A percentile compares a stretch with the other conserved stretches of the same genome.
phyloP scores from a whole-genome alignment of 2,888 invertebrate genomes.

The Carterocephalus palaemon region DNA sequence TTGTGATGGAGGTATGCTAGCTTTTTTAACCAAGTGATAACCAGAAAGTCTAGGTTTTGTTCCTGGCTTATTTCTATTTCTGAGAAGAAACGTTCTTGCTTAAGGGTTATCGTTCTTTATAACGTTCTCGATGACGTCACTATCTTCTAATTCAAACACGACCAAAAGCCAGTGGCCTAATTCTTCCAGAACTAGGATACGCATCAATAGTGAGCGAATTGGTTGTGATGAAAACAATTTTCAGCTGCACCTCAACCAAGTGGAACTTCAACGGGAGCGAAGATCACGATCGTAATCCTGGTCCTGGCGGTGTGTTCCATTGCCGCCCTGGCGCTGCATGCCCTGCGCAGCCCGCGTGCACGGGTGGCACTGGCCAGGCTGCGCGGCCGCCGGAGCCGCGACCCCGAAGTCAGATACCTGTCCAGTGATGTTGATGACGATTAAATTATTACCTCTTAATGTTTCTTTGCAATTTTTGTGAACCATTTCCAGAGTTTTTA shows the following conservation, averaged over 20 bases:
- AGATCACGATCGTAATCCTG: constrained; percentile 39
- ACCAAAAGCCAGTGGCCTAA: no score
- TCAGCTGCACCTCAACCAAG: constrained; percentile 35
- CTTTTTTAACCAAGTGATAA: no score
- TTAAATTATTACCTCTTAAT: constrained; percentile 35
- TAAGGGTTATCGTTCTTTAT: no score
- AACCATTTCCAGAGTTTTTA: no score
- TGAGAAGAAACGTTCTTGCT: no score
- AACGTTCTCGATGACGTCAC: no score
- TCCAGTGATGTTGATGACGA: constrained; percentile 52
- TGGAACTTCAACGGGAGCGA: constrained; percentile 30
- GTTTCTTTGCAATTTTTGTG: background rate
- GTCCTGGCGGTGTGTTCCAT: constrained; percentile 34
- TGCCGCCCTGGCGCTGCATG: constrained; percentile 30
- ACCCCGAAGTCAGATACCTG: constrained; percentile 61
- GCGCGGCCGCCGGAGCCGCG: constrained; percentile 41
- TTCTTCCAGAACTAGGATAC: no score
- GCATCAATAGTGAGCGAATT: no score
- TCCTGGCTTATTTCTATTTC: no score
- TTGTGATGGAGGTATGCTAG: no score
- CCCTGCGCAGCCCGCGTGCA: constrained; percentile 39
- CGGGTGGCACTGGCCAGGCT: constrained; percentile 41
- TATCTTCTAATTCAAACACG: no score
- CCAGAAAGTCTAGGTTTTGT: no score
- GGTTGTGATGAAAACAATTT: background rate